Conservation (phyloP, 2,888 invertebrate species). For the Megalurothrips usitatus region DNA sequence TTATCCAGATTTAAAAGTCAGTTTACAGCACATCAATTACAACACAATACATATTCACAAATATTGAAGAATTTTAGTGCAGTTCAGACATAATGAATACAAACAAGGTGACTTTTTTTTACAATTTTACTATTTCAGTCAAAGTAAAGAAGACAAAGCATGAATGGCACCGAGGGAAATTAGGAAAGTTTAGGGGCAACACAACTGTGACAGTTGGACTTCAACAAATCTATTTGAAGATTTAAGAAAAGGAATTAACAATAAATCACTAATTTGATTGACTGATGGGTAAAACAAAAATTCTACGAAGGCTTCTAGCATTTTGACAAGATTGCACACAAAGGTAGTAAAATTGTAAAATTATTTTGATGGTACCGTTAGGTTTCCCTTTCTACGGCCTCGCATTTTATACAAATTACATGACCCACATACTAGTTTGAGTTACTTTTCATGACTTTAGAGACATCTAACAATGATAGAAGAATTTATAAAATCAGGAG, state of each 20-base stretch:
- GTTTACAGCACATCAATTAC: background rate
- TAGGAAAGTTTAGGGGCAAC: background rate
- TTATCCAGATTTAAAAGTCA: background rate
- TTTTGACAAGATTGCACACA: conserved; percentile 13
- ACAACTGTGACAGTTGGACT: background rate
- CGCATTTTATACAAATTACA: too few species aligned
- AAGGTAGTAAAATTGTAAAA: background rate
- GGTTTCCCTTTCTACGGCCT: too few species aligned
- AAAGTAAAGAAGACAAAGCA: background rate
- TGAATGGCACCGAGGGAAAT: conserved; percentile 7
- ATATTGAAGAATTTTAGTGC: background rate
- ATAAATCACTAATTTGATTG: background rate
- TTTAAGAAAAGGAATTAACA: background rate
- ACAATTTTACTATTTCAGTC: background rate
- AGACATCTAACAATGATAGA: too few species aligned
- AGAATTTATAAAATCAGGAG: too few species aligned
- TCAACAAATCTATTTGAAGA: background rate
- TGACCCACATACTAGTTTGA: too few species aligned
- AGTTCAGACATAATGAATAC: background rate
- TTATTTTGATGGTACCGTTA: too few species aligned
- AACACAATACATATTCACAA: background rate
- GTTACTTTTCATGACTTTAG: too few species aligned
- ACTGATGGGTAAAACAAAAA: background rate
- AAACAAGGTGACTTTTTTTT: background rate
- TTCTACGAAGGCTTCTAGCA: background rate